Conservation (phyloP, 2,113 vertebrate genomes). For the Melospiza melodia region DNA sequence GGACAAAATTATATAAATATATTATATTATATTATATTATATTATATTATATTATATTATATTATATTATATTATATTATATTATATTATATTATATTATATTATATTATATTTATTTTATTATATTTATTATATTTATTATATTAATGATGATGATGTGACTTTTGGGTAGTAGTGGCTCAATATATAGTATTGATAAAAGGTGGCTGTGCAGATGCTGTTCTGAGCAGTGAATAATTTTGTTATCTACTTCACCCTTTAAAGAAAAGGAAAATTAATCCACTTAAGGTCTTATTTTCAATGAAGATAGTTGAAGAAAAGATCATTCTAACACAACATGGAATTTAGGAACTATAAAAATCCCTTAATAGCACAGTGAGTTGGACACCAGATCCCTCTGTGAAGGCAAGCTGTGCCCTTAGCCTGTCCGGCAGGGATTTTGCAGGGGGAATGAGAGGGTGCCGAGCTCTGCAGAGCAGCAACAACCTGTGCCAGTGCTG, state of each 20-base stretch:
- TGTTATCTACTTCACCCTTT: background rate
- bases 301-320: background rate
- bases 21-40: no score
- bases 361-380: accelerated
- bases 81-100: no score
- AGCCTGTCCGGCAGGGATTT: background rate
- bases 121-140: no score
- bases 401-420: background rate
- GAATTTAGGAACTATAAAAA: background rate
- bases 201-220: background rate
- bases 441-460: background rate
- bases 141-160: background rate
- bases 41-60: no score
- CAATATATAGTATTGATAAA: background rate
- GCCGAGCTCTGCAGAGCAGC: background rate
- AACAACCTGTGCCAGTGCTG: accelerated
- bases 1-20: no score
- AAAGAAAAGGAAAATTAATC: background rate
- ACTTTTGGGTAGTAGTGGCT: background rate
- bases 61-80: no score
- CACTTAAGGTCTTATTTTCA: background rate
- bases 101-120: no score
- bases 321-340: background rate
- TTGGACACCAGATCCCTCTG: background rate
- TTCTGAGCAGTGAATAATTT: background rate